Conservation (phyloP, 2,113 vertebrate species). For the Colius striatus region DNA sequence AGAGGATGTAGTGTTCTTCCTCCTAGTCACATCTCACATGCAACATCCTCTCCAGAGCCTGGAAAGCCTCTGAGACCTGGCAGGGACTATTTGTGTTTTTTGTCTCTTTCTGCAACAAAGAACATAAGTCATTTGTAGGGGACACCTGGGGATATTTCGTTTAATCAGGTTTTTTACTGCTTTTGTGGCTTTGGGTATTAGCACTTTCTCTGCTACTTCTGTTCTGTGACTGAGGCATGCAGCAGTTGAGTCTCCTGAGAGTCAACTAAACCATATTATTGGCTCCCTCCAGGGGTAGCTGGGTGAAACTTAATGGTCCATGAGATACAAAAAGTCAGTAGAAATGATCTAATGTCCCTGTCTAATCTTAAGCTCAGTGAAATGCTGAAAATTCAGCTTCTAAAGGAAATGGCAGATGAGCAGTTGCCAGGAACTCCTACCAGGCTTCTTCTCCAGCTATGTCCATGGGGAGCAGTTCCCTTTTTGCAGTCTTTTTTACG, state of each 20-base stretch:
- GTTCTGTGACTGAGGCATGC: neutral
- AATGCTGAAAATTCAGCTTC: constrained; percentile 44
- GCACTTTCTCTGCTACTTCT: neutral
- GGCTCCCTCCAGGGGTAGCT: constrained; percentile 48
- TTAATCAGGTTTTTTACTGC: constrained; percentile 34
- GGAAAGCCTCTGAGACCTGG: neutral
- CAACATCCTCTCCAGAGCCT: neutral
- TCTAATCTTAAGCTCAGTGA: constrained; percentile 55
- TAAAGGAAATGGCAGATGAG: constrained; percentile 26
- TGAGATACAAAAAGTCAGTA: constrained; percentile 58
- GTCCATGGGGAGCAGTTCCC: neutral
- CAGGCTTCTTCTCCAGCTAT: constrained; percentile 3
- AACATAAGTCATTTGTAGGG: neutral
- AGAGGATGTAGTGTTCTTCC: neutral
- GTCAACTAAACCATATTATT: constrained; percentile 24
- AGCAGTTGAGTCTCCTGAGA: constrained; percentile 25
- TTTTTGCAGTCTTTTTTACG: constrained; percentile 6
- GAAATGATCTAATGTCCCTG: constrained; percentile 59
- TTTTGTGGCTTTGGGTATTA: constrained; percentile 20
- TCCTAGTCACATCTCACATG: neutral
- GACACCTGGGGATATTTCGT: constrained; percentile 15
- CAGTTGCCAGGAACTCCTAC: constrained; percentile 29
- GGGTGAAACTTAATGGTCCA: constrained; percentile 49
- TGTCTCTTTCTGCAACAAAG: neutral
- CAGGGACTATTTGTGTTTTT: neutral